Evolutionary conservation across 2,888 invertebrate genomes (phyloP).

Genomic region (Ecliptopera silaceata): DNA sequence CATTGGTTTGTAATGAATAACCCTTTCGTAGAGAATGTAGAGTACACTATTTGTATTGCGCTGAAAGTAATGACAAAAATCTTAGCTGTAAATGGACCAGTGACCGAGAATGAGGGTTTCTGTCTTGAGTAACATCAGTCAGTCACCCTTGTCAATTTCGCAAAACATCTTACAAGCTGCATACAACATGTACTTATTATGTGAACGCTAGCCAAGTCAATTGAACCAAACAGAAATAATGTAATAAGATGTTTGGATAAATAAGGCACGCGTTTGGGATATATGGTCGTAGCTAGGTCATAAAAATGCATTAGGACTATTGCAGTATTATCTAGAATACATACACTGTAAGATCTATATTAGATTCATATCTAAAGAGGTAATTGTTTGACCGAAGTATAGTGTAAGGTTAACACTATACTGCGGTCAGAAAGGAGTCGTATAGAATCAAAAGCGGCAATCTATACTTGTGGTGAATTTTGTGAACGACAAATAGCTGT

Average conservation of each 20-base stretch:
- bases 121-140: not conserved
- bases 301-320: slow-evolving; percentile 44
- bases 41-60: not conserved
- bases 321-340: slow-evolving; percentile 52
- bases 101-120: slow-evolving; percentile 11
- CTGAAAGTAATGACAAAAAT: not conserved
- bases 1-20: not conserved
- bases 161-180: slow-evolving; percentile 7
- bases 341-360: slow-evolving; percentile 24
- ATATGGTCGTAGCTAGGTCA: slow-evolving; percentile 52
- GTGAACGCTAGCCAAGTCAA: slow-evolving; percentile 30
- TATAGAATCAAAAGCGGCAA: no score
- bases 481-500: no score
- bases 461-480: no score
- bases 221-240: slow-evolving; percentile 49
- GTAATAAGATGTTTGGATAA: slow-evolving; percentile 49
- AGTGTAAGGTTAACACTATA: no score
- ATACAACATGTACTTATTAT: slow-evolving; percentile 25
- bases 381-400: no score
- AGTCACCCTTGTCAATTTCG: slow-evolving; percentile 9
- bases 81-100: not conserved
- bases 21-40: not conserved
- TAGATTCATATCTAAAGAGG: not conserved
- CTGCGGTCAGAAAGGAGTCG: not conserved
- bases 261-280: slow-evolving; percentile 45